Base-by-base conservation (phyloP, 2,888 invertebrate genomes). In the Orthonychiurus folsomi region DNA sequence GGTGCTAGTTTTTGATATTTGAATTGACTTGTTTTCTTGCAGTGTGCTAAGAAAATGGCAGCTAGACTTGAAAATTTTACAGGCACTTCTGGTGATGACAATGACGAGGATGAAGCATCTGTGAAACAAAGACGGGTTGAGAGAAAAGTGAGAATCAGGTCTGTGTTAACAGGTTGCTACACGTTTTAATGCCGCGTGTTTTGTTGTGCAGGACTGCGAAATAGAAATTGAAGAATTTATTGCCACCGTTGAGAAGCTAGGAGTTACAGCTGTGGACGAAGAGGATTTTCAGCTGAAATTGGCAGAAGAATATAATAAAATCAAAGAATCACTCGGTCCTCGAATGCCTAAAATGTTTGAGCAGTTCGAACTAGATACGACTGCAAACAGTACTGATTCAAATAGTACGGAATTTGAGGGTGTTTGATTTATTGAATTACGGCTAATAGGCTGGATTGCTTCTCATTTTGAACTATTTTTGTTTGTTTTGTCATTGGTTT, bases 141-240 rank as follows among this genome's bases (percentile, higher is more conserved):
- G 2, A 78, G 77, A 63, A 76, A 75, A 64, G 73, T 76, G 52
- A n/a, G n/a, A 57, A n/a, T n/a, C n/a, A n/a, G n/a, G n/a, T n/a
- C n/a, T n/a, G n/a, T n/a, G n/a, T n/a, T n/a, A n/a, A n/a, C n/a
- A n/a, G n/a, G n/a, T n/a, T n/a, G n/a, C n/a, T n/a, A n/a, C n/a
- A n/a, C n/a, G n/a, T n/a, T n/a, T n/a, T n/a, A n/a, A n/a, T n/a
- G n/a, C n/a, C 2, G 25, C 27, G 61, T 52, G 24, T 54, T 64
- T 66, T 64, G 37, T 61, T 53, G 73, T 77, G 21, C 73, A 84
- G 83, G 82, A 83, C 72, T 85, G 84, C 20, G 81, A 84, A 73
- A 72, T 76, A 55, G 73, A 83, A 1, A 81, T 85, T 58, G 74
- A 78, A 48, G 77, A 81, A 25, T 80, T 82, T 67, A 73, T 83